phyloP scores from a whole-genome alignment of 2,797 vertebrate species.

The Meriones psammophilus region DNA sequence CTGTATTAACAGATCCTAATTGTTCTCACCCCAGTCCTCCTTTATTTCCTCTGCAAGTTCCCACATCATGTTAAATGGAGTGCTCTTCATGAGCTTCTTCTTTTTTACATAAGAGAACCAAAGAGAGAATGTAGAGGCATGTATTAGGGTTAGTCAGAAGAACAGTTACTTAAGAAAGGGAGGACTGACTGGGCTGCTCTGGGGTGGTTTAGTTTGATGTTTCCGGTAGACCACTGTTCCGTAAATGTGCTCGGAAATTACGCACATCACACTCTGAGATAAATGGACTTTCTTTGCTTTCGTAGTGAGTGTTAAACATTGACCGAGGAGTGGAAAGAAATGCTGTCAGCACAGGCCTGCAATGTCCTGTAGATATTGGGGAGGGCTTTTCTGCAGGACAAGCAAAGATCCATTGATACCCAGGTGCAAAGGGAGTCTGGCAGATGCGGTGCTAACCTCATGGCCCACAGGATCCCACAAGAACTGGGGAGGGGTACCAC shows the following conservation, averaged over 20 bases:
- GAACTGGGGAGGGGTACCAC: not conserved
- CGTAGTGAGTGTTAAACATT: not conserved
- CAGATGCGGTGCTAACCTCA: not conserved
- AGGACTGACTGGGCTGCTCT: not conserved
- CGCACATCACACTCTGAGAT: not conserved
- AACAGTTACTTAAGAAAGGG: not conserved
- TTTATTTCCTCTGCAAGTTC: not conserved
- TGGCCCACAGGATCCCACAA: not conserved
- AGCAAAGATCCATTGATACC: not conserved
- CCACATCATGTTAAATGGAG: not conserved
- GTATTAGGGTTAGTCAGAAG: not conserved
- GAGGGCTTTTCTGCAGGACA: not conserved
- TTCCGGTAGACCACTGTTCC: not conserved
- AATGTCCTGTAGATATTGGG: not conserved
- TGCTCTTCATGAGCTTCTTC: not conserved
- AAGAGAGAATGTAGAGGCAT: not conserved
- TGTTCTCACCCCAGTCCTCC: not conserved
- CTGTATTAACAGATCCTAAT: not conserved
- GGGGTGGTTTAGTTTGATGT: not conserved
- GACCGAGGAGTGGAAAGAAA: not conserved
- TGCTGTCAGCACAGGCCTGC: not conserved
- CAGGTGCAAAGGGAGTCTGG: not conserved
- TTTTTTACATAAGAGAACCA: not conserved
- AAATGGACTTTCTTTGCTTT: not conserved
- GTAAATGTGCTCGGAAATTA: not conserved